These are phyloP conservation scores for Myrmophylax atrothorax DNA, from an alignment of 2,113 vertebrate species.

Conservation along the genomic window DNA sequence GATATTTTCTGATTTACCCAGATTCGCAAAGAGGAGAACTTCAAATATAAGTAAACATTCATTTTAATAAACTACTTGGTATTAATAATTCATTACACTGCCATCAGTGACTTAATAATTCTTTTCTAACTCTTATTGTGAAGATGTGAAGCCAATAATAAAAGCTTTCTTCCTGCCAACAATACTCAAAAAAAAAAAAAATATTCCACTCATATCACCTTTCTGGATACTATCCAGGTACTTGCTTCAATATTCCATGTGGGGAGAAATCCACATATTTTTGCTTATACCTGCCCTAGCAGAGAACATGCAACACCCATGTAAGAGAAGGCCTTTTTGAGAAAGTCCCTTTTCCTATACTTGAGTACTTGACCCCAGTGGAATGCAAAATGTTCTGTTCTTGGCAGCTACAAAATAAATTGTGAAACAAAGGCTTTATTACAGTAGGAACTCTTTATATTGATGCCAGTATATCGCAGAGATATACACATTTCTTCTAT, in stretches of 20 bases:
- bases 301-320: neutral
- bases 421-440: neutral
- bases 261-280: neutral
- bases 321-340: neutral
- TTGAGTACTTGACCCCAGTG: neutral
- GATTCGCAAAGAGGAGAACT: neutral
- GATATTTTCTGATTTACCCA: neutral
- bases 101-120: neutral
- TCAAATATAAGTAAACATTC: neutral
- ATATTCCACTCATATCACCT: neutral
- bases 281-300: neutral
- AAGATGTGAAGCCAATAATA: neutral
- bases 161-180: neutral
- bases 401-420: neutral
- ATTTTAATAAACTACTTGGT: neutral
- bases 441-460: neutral
- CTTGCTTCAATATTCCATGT: neutral
- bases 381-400: neutral
- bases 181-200: neutral
- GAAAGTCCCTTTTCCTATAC: neutral
- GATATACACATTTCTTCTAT: accelerated
- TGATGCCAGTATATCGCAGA: neutral
- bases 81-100: slow-evolving; percentile 18
- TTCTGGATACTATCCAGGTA: neutral
- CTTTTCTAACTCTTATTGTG: neutral